Base-by-base conservation (phyloP, 2,113 vertebrate species). In the Tenebrosternarchus preto region DNA sequence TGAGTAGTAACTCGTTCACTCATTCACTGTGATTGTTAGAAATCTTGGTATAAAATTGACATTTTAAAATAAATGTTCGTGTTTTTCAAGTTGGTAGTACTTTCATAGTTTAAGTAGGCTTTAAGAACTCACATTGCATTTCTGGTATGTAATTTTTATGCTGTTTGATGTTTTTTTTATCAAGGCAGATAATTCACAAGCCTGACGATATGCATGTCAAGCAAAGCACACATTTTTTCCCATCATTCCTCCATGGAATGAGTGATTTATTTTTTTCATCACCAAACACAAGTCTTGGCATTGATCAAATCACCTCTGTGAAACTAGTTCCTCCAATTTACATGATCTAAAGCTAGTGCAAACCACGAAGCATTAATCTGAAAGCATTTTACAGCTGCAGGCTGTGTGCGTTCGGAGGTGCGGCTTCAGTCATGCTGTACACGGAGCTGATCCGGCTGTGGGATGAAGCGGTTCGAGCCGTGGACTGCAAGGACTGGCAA, bases 361-460 rank as follows among this genome's bases (percentile, higher is more conserved):
- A 64, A 55, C 17, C 17, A 25, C 19, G 17, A 27, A 63, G 11
- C 39, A 24, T 57, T 9, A 9, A 31, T 56, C 57, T 72, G 2
- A 75, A 7, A 4, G 4, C 12, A 55, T 24, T 22, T 36, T 50
- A 19, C 43, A 3, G 4, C 1, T 76, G 73, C 36, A 73, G 27
- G 55, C 39, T 22, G n/a, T 22, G n/a, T 25, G 9, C 1, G 56
- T 53, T 74, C 9, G 50, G 66, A 64, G 59, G 46, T 17, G 1
- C 50, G 11, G 12, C 50, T 24, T 11, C 66, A 80, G 89, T 81
- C 33, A 96, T 96, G 95, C 90, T 92, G 5, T 95, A 95, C 84
- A 92, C 89, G 4, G 95, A 95, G 81, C 83, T 95, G 29, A 82
- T 98, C 79, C 84, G 82, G 66, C 66, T 93, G 81, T 97, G 96